Conservation (phyloP, 2,888 invertebrate species). For the Argyresthia albistria region DNA sequence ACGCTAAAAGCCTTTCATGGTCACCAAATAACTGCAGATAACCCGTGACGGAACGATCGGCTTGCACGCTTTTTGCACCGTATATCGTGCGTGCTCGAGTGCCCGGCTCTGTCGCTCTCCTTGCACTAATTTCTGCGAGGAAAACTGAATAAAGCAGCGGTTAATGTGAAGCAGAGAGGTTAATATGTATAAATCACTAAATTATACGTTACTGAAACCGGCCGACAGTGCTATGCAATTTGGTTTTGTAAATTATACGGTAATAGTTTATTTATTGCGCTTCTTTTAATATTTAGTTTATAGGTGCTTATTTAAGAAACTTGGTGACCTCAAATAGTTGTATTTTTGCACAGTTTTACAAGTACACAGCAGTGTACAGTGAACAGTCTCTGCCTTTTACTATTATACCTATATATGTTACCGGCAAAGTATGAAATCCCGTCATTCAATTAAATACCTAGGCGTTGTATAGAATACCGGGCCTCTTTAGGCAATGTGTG, state of each 20-base stretch:
- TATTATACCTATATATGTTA: no score
- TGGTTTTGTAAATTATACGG: constrained; percentile 54
- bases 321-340: constrained; percentile 32
- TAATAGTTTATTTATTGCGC: constrained; percentile 53
- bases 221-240: constrained; percentile 55
- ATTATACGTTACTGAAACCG: constrained; percentile 51
- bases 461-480: no score
- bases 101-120: constrained; percentile 28
- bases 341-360: constrained; percentile 20
- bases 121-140: constrained; percentile 50
- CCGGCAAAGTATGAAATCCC: no score
- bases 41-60: constrained; percentile 21
- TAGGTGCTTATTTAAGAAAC: constrained; percentile 35
- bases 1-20: constrained; percentile 56
- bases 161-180: constrained; percentile 29
- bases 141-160: constrained; percentile 36
- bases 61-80: constrained; percentile 21
- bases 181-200: constrained; percentile 61
- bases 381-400: background rate
- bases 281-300: constrained; percentile 45
- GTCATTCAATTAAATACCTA: no score
- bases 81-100: constrained; percentile 33
- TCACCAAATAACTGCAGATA: constrained; percentile 42
- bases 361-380: background rate
- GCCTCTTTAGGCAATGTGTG: no score